These are phyloP conservation scores for Recurvirostra avosetta DNA, from an alignment of 2,113 vertebrate genomes.

Conservation along the genomic window DNA sequence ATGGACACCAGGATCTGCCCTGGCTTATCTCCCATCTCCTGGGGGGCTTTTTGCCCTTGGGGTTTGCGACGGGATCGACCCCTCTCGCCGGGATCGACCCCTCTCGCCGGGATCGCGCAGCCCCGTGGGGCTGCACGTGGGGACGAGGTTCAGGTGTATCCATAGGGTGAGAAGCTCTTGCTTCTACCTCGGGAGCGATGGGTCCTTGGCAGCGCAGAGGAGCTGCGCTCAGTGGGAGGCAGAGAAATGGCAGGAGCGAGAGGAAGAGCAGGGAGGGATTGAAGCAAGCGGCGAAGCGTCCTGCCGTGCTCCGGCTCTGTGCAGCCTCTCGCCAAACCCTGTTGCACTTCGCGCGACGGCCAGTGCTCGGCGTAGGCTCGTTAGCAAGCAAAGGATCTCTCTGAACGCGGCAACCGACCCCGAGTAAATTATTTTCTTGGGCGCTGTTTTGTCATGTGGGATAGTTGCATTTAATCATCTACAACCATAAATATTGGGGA, in stretches of 20 bases:
- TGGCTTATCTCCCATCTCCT: background rate
- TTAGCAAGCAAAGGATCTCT: background rate
- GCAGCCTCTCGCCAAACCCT: background rate
- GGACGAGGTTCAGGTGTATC: background rate
- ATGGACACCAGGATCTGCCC: background rate
- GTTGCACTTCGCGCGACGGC: rapidly evolving
- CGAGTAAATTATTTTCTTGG: background rate
- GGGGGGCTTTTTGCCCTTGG: background rate
- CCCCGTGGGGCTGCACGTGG: rapidly evolving
- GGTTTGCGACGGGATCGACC: background rate
- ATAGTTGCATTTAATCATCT: background rate
- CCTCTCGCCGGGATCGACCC: background rate
- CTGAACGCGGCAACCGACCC: background rate
- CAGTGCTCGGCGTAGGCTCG: background rate
- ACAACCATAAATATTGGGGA: background rate
- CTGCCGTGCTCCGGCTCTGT: background rate
- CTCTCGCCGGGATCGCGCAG: rapidly evolving
- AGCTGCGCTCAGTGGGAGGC: background rate
- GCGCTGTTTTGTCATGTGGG: rapidly evolving
- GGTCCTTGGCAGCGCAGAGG: background rate
- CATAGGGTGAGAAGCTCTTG: background rate
- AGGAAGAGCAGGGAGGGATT: background rate
- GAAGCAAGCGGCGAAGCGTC: background rate
- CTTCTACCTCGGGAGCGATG: background rate
- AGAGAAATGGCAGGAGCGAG: background rate